phyloP scores from a whole-genome alignment of 2,113 vertebrate genomes.

The Lophius piscatorius region DNA sequence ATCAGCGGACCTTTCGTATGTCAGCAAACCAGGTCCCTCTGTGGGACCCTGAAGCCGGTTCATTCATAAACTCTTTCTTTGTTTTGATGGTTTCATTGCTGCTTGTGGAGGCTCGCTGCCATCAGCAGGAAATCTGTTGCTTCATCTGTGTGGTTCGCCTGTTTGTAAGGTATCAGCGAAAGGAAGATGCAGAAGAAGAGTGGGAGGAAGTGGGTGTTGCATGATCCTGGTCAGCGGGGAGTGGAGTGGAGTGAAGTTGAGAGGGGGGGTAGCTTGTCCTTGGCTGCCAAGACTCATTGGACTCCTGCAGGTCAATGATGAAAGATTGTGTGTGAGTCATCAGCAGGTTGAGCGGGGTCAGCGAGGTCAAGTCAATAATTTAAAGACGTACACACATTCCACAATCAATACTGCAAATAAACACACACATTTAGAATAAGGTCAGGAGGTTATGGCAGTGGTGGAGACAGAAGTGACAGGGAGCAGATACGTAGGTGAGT shows the following conservation, averaged over 20 bases:
- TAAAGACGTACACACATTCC: constrained; percentile 7
- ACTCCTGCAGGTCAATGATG: constrained; percentile 30
- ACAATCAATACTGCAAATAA: background rate
- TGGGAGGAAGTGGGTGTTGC: constrained; percentile 33
- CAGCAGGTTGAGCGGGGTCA: constrained; percentile 24
- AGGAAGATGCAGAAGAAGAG: constrained; percentile 27
- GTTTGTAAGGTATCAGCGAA: constrained; percentile 27
- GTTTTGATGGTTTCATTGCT: constrained; percentile 30
- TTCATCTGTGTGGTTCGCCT: constrained; percentile 25
- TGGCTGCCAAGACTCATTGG: constrained; percentile 3
- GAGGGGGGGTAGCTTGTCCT: background rate
- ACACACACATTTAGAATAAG: constrained; percentile 9
- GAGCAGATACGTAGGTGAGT: constrained; percentile 17
- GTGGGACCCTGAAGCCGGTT: constrained; percentile 16
- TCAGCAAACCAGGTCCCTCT: constrained; percentile 28
- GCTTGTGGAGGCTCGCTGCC: too few species aligned
- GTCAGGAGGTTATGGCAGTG: constrained; percentile 15
- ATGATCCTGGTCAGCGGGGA: background rate
- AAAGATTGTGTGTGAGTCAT: constrained; percentile 40
- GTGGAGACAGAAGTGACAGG: constrained; percentile 10
- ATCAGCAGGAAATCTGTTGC: constrained; percentile 30
- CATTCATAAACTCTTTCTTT: constrained; percentile 58
- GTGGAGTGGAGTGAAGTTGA: background rate
- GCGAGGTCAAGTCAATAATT: constrained; percentile 36
- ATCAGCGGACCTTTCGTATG: constrained; percentile 18